Evolutionary conservation across 92 coral and sea anemone genomes (phyloP).

Genomic region (Epizoanthus stellaris): DNA sequence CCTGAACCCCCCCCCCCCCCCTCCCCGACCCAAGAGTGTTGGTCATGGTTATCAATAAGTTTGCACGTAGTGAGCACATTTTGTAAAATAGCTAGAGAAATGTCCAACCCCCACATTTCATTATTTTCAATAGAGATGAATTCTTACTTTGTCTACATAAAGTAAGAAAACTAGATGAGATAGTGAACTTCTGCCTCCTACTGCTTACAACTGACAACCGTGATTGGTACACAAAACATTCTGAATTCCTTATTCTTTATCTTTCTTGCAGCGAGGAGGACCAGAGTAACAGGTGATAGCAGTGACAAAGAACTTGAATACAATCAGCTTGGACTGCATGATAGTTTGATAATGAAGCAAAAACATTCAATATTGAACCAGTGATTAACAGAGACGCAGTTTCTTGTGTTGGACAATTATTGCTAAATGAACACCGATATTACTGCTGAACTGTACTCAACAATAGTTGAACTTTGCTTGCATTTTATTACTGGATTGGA

Average conservation of each 20-base stretch:
- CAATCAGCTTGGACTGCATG: not conserved
- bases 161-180: too few species aligned
- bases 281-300: conserved; percentile 43
- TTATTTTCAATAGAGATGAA: too few species aligned
- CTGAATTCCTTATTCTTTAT: not conserved
- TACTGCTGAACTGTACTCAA: not conserved
- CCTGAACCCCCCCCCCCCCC: too few species aligned
- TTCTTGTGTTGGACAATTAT: not conserved
- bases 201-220: not conserved
- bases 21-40: too few species aligned
- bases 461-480: too few species aligned
- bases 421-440: not conserved
- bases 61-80: too few species aligned
- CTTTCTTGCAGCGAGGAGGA: conserved; percentile 70
- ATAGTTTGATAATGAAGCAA: not conserved
- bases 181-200: too few species aligned
- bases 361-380: not conserved
- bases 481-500: too few species aligned
- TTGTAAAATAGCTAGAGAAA: too few species aligned
- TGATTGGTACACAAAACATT: not conserved
- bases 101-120: too few species aligned
- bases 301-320: not conserved
- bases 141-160: too few species aligned
- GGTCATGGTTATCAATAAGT: too few species aligned
- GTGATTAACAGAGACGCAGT: not conserved